Evolutionary conservation across 64 coral and sea anemone genomes (phyloP).

Genomic region (Stichodactyla mertensii): DNA sequence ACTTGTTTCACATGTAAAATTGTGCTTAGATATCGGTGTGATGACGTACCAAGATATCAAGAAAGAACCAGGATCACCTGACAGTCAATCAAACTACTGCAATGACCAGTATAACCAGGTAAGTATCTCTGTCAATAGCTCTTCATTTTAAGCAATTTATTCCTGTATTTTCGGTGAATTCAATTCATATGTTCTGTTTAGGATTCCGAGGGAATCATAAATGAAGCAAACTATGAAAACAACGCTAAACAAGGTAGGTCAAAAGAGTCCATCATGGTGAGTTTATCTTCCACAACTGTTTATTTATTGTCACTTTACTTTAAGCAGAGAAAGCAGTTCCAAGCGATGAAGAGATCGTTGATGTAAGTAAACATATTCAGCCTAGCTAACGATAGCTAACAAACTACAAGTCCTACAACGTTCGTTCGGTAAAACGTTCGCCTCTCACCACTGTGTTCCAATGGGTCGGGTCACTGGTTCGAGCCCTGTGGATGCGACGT

Average conservation of each 20-base stretch:
- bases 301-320: neutral
- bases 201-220: neutral
- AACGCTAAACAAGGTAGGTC: neutral
- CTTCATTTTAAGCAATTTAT: no score
- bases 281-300: neutral
- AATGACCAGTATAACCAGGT: neutral
- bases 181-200: neutral
- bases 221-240: neutral
- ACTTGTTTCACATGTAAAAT: neutral
- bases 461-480: no score
- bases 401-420: no score
- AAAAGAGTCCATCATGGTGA: neutral
- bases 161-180: no score
- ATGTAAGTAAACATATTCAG: slow-evolving; percentile 25
- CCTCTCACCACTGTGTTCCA: no score
- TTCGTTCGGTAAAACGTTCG: no score
- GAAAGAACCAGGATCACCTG: slow-evolving; percentile 18
- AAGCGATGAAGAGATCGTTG: slow-evolving; percentile 57
- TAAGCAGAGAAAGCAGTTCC: slow-evolving; percentile 42
- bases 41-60: slow-evolving; percentile 32
- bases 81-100: neutral
- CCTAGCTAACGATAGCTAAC: no score
- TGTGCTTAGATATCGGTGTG: slow-evolving; percentile 20
- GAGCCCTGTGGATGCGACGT: no score
- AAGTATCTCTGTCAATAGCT: no score